Evolutionary conservation across 1,140 invertebrate genomes (phyloP), one percentile per base, ranked within the genome.

Genomic region (Teleogryllus occipitalis): DNA sequence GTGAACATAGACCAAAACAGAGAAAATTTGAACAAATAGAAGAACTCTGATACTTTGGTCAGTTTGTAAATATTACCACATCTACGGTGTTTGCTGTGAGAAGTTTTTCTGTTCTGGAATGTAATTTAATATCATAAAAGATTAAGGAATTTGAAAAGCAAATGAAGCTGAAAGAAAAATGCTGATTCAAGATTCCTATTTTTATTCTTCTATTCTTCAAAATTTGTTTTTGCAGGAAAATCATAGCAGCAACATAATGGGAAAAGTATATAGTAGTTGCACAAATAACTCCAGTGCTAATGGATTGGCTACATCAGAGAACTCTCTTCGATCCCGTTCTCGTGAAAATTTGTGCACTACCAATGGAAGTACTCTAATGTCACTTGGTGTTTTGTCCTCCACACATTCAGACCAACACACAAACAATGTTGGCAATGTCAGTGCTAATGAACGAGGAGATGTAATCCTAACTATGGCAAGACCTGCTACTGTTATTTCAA

Each of bases 381-480:
- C 76, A 54, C 76, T 77, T 47, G 48, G 76, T 8, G 76, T 77
- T 48, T 48, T 77, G 47, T n/a, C 76, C 7, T 7, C 47, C 8
- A 5, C 39, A 14, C 76, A 77, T n/a, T n/a, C 76, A n/a, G 76
- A 77, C 39, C 76, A 77, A 10, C 76, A 77, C n/a, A n/a, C 46
- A 7, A 48, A 8, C 48, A 21, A 18, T 10, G 48, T 8, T 47
- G 48, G 47, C 22, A 21, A 47, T 21, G 27, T 39, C 8, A 48
- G 7, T 8, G 21, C 76, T 22, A 21, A 15, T 8, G 76, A 77
- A 12, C 39, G 47, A 21, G 39, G 39, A 14, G 91, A 93, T 83
- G 90, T 93, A 46, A 92, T 93, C 82, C 87, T 93, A 65, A 93
- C 92, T 8, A 90, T 90, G 86, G 92, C 92, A 7, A 87, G 91